phyloP scores from a whole-genome alignment of 2,888 invertebrate genomes.

The Oscheius sp. region DNA sequence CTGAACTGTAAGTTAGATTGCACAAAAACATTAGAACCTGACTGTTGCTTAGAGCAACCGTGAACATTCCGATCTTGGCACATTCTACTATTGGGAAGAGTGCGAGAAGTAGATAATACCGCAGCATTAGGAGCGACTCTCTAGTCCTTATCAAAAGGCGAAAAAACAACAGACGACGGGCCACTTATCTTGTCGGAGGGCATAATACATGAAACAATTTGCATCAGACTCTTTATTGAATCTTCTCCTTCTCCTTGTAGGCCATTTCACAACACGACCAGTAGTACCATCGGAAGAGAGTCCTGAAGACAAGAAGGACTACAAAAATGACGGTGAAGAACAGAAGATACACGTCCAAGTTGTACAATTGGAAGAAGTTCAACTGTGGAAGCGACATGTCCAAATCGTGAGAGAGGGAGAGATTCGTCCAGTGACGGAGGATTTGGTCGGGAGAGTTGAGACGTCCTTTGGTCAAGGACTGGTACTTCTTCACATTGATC shows the following conservation, averaged over 20 bases:
- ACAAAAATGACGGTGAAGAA: background rate
- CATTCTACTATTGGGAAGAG: background rate
- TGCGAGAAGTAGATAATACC: too few relatives aligned
- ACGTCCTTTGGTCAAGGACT: conserved; percentile 10
- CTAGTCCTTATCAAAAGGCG: too few relatives aligned
- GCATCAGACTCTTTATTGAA: conserved; percentile 18
- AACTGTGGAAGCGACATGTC: conserved; percentile 25
- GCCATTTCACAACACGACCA: conserved; percentile 43
- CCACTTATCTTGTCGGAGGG: too few relatives aligned
- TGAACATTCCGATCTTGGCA: conserved; percentile 25
- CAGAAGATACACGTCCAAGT: conserved; percentile 28
- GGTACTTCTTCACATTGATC: conserved; percentile 2
- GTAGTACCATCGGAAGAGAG: conserved; percentile 20
- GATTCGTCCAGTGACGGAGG: conserved; percentile 26
- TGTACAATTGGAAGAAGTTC: conserved; percentile 20
- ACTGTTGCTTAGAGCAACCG: conserved; percentile 11
- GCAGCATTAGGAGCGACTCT: too few relatives aligned
- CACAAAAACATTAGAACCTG: background rate
- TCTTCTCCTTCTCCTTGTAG: conserved; percentile 37
- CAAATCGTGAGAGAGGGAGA: conserved; percentile 8
- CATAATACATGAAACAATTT: background rate
- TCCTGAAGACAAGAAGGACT: conserved; percentile 2
- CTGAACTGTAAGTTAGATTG: background rate
- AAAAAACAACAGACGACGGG: too few relatives aligned
- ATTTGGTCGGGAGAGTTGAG: conserved; percentile 10